These are phyloP conservation scores for Quadroppia sp. DNA, from an alignment of 2,888 invertebrate genomes.

Conservation along the genomic window DNA sequence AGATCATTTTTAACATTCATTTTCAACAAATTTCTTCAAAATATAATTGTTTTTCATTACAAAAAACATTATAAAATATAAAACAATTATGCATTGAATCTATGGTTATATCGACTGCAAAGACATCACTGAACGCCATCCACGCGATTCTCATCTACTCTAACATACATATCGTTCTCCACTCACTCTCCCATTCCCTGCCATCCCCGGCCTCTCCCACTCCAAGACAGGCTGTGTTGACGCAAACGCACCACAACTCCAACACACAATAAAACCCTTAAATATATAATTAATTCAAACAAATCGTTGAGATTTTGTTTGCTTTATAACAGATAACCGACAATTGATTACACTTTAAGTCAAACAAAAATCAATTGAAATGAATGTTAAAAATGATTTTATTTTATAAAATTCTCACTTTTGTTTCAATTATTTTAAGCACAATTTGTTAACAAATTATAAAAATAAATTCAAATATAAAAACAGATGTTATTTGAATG, in stretches of 20 bases:
- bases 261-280: conserved; percentile 6
- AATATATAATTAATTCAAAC: not conserved
- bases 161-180: not conserved
- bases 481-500: too few relatives aligned
- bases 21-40: not conserved
- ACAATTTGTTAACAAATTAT: too few relatives aligned
- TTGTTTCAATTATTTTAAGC: too few relatives aligned
- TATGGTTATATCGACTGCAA: not conserved
- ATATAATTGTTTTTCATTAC: not conserved
- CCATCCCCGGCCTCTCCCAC: not conserved
- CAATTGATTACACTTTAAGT: too few relatives aligned
- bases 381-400: too few relatives aligned
- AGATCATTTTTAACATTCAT: not conserved
- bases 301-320: too few relatives aligned
- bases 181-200: not conserved
- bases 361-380: too few relatives aligned
- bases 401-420: too few relatives aligned
- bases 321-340: too few relatives aligned
- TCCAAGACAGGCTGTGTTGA: not conserved
- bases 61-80: not conserved
- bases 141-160: conserved; percentile 15
- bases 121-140: conserved; percentile 20
- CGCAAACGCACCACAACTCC: conserved; percentile 3
- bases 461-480: too few relatives aligned
- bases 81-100: conserved; percentile 5